Evolutionary conservation across 2,113 vertebrate genomes (phyloP).

Genomic region (Rhineura floridana): DNA sequence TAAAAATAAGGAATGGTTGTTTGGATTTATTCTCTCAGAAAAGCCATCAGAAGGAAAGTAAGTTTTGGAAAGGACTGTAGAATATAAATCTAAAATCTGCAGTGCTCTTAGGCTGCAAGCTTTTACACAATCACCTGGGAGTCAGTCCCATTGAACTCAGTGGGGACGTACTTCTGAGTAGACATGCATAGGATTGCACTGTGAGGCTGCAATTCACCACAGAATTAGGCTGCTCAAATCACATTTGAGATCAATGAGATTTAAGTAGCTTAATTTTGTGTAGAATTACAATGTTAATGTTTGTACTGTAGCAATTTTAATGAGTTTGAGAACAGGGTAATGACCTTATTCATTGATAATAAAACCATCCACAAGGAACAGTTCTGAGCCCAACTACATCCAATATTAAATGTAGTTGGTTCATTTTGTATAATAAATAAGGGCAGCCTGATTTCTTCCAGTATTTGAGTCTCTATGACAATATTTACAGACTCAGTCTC

Average conservation of each 20-base stretch:
- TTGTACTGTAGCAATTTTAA: neutral
- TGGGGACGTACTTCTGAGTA: neutral
- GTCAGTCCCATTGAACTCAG: neutral
- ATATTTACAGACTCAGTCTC: neutral
- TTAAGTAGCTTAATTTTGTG: neutral
- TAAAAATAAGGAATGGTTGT: neutral
- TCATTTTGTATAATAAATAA: neutral
- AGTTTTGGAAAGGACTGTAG: neutral
- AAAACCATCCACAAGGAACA: neutral
- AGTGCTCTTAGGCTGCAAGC: neutral
- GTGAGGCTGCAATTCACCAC: neutral
- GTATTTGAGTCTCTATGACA: neutral
- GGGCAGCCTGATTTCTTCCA: neutral
- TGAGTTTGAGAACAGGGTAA: too few species aligned
- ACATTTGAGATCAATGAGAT: neutral
- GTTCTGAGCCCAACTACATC: neutral
- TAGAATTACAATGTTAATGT: neutral
- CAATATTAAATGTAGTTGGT: neutral
- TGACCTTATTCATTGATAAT: neutral
- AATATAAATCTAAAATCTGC: neutral
- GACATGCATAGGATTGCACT: neutral
- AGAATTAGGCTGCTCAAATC: neutral
- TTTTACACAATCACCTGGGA: neutral
- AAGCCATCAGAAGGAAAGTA: neutral
- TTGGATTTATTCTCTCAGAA: neutral